phyloP scores from a whole-genome alignment of 1,140 invertebrate species.

The Plectus sambesii region DNA sequence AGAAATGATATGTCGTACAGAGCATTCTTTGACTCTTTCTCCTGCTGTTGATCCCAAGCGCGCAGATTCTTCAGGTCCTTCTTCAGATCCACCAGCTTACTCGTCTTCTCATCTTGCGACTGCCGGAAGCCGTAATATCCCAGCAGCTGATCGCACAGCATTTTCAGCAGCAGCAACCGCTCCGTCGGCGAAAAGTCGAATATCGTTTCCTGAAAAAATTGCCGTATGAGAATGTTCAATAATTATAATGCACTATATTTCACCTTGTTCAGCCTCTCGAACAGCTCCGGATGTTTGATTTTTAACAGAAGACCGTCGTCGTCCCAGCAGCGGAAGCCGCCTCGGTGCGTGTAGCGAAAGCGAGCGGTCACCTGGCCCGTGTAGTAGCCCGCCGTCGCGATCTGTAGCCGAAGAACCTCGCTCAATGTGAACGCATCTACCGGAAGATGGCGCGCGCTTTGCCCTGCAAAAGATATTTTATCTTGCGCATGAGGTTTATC shows the following conservation, averaged over 20 bases:
- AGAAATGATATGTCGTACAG: too few relatives aligned
- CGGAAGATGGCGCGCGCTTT: conserved; percentile 17
- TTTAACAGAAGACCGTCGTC: conserved; percentile 15
- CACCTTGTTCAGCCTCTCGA: conserved; percentile 14
- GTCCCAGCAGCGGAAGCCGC: conserved; percentile 16
- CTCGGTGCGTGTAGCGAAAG: conserved; percentile 11
- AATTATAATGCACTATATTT: too few relatives aligned
- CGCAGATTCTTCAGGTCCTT: too few relatives aligned
- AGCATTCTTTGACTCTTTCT: too few relatives aligned
- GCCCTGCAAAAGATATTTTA: too few relatives aligned
- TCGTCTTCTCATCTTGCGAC: too few relatives aligned
- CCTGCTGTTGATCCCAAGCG: too few relatives aligned
- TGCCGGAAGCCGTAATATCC: too few relatives aligned
- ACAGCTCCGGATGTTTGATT: conserved; percentile 2
- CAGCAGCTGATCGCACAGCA: conserved; percentile 16
- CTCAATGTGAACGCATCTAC: conserved; percentile 25
- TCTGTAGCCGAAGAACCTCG: conserved; percentile 16
- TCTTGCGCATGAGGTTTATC: too few relatives aligned
- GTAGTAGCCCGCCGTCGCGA: conserved; percentile 23
- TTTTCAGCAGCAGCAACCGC: conserved; percentile 14
- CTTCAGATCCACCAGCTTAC: too few relatives aligned
- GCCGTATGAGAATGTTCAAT: too few relatives aligned
- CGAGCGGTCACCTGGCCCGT: conserved; percentile 14
- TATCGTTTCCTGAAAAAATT: conserved; percentile 10
- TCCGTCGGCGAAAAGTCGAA: conserved; percentile 19